Base-by-base conservation (phyloP, 2,888 invertebrate genomes). In the Pseudeuparius sepicola region DNA sequence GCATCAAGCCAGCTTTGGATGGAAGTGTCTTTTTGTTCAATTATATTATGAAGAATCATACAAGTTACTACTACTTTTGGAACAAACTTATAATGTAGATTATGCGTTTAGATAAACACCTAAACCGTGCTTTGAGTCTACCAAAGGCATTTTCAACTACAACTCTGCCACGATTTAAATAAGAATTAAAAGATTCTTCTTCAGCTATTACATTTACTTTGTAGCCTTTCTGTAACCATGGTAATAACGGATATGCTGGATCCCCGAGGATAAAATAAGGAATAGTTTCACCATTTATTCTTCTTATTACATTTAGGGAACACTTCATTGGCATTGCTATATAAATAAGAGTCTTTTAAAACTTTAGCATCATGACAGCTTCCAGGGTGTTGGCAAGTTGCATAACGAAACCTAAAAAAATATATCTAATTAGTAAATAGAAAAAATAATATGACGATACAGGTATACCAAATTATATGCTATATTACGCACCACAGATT, bases 121-220 rank as follows among this genome's bases (percentile, higher is more conserved):
- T 41, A 47, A 48, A 52, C 26, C 51, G 35, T 4, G 40, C 47
- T 42, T 52, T 52, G 10, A 52, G 36, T 31, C 47, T 39, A 16
- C 47, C 49, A 41, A 54, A 53, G 12, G 51, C 46, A 15, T 47
- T 43, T 46, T 54, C 51, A 1, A 51, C 46, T 16, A 32, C 35
- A 6, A 49, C 39, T 14, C 46, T 26, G 17, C 33, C 44, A 13
- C 25, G 24, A 37, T 13, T 20, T 11, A 20, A 5, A 18, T 31
- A 31, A 10, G 9, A 10, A 31, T 31, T 31, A 31, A 31, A 31
- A 12, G 31, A 18, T 31, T 30, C 16, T 30, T 30, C 16, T 30
- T 30, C n/a, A 14, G 18, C 30, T 13, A 17, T 13, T 13, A 18
- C 15, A 30, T 13, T 11, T 13, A 14, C 17, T 9, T 13, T 30